Evolutionary conservation across 2,113 vertebrate genomes (phyloP).

Genomic region (Collichthys lucidus): DNA sequence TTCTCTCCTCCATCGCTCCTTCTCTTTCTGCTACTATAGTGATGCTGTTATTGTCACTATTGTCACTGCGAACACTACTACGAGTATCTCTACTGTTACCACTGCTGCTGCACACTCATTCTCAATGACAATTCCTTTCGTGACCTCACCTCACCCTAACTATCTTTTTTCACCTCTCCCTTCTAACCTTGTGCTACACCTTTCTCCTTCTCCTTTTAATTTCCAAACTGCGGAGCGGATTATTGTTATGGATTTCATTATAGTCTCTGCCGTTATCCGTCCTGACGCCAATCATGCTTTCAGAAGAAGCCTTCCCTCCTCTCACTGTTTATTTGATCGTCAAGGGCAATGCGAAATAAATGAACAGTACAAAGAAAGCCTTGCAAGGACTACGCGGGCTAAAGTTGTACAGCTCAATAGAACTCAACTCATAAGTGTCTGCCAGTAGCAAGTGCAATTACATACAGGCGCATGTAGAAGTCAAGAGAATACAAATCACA

Average conservation of each 20-base stretch:
- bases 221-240: conserved; percentile 57
- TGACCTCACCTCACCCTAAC: conserved; percentile 29
- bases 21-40: neutral
- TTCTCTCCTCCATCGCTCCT: neutral
- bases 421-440: conserved; percentile 70
- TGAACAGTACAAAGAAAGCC: conserved; percentile 69
- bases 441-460: conserved; percentile 78
- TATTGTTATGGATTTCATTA: conserved; percentile 72
- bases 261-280: conserved; percentile 59
- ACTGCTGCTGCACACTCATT: neutral
- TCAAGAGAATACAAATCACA: conserved; percentile 81
- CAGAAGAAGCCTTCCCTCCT: conserved; percentile 60
- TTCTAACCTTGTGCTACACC: conserved; percentile 36
- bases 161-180: conserved; percentile 48
- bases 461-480: conserved; percentile 78
- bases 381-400: conserved; percentile 60
- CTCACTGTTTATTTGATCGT: conserved; percentile 76
- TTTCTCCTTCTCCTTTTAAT: conserved; percentile 53
- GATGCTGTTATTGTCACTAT: conserved; percentile 16
- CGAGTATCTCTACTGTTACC: too few relatives aligned
- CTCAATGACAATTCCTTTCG: conserved; percentile 21
- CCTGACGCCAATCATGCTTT: conserved; percentile 69
- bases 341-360: conserved; percentile 78
- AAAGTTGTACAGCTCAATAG: conserved; percentile 70
- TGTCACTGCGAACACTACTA: neutral